Evolutionary conservation across 2,113 vertebrate species (phyloP).

Genomic region (Meleagris gallopavo): DNA sequence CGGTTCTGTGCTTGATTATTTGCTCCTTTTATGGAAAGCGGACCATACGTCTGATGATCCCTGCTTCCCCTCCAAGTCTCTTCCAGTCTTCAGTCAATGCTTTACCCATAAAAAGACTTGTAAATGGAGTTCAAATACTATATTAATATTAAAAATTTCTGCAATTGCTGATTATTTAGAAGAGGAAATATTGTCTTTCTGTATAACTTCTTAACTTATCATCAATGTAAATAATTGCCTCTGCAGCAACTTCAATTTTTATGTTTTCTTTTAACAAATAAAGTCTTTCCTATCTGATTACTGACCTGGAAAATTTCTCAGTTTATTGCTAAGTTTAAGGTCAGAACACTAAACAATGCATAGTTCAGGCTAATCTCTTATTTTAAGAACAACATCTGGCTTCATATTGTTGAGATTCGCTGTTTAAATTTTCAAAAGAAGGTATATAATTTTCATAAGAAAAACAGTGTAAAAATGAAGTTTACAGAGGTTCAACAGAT

Average conservation of each 20-base stretch:
- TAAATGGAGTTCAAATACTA: slow-evolving; percentile 45
- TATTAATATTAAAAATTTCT: slow-evolving; percentile 6
- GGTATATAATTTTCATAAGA: not conserved
- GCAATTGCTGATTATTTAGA: slow-evolving; percentile 9
- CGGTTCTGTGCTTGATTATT: not conserved
- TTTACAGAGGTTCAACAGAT: not conserved
- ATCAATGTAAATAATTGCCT: not conserved
- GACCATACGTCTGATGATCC: not conserved
- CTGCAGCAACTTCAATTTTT: not conserved
- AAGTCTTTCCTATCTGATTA: not conserved
- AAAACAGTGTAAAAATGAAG: not conserved
- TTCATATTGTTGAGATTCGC: not conserved
- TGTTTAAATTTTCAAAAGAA: not conserved
- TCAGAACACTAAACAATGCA: not conserved
- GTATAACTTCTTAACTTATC: not conserved
- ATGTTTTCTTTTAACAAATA: not conserved
- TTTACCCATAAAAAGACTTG: slow-evolving; percentile 14
- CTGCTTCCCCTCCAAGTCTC: not conserved
- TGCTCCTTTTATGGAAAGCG: not conserved
- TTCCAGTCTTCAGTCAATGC: not conserved
- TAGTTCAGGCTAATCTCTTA: not conserved
- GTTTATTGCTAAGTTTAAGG: not conserved
- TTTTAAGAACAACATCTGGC: not conserved
- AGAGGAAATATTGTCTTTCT: not conserved
- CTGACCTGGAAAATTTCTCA: not conserved